Percentiles rank a stretch among this genome's conserved stretches.
Evolutionary conservation across 2,113 vertebrate species (phyloP).

Genomic region (Planiliza haematocheilus): DNA sequence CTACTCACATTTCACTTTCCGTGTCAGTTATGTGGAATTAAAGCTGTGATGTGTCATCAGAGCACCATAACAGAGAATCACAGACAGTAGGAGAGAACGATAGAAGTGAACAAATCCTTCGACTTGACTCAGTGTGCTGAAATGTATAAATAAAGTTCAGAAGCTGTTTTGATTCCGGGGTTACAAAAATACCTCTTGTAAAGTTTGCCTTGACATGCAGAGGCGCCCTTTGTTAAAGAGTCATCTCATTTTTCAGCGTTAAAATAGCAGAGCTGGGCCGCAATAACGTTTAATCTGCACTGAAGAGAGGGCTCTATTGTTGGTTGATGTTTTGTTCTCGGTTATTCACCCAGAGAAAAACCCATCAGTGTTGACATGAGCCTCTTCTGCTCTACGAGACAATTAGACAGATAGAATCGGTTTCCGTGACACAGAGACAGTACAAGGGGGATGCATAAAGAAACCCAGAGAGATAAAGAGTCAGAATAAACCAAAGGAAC

Average conservation of each 20-base stretch:
- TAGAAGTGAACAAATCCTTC: slow-evolving; percentile 1
- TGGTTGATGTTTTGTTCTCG: slow-evolving; percentile 31
- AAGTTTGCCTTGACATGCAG: slow-evolving; percentile 24
- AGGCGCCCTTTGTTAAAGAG: slow-evolving; percentile 7
- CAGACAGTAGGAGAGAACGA: background rate
- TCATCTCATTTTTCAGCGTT: slow-evolving; percentile 22
- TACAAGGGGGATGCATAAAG: background rate
- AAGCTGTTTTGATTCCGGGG: slow-evolving; percentile 26
- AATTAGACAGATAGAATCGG: slow-evolving; percentile 22
- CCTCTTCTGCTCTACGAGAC: slow-evolving; percentile 27
- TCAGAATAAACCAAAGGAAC: slow-evolving; percentile 20
- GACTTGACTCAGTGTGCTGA: slow-evolving; percentile 3
- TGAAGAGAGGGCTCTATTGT: slow-evolving; percentile 23
- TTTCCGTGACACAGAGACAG: slow-evolving; percentile 28
- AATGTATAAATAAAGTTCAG: slow-evolving; percentile 25
- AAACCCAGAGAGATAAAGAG: slow-evolving; percentile 14
- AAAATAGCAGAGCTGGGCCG: slow-evolving; percentile 25
- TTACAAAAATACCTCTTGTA: slow-evolving; percentile 49
- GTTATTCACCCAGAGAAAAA: slow-evolving; percentile 30
- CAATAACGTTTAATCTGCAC: slow-evolving; percentile 28
- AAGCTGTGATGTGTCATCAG: slow-evolving; percentile 24
- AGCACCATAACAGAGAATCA: background rate
- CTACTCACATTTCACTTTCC: background rate
- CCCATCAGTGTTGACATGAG: slow-evolving; percentile 24
- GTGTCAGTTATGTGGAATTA: slow-evolving; percentile 1